phyloP scores from a whole-genome alignment of 2,113 vertebrate genomes.

The Arvicanthis niloticus region DNA sequence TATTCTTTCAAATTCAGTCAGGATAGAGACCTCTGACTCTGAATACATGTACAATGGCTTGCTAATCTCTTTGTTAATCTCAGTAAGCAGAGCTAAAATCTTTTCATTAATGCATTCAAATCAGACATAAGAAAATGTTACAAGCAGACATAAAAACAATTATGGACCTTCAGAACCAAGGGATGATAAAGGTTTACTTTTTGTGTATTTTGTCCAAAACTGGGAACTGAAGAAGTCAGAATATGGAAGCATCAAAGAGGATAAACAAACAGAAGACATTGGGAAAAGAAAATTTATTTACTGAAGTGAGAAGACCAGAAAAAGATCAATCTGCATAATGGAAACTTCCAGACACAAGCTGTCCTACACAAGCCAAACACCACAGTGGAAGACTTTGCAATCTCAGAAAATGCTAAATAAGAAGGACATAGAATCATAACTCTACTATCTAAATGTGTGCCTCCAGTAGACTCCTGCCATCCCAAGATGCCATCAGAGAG shows the following conservation, averaged over 20 bases:
- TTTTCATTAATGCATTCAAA: not conserved
- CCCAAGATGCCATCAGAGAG: not conserved
- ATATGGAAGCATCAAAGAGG: not conserved
- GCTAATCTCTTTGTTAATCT: not conserved
- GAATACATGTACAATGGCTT: not conserved
- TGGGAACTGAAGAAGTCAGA: not conserved
- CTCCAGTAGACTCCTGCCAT: rapidly evolving
- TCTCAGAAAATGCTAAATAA: not conserved
- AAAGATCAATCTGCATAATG: not conserved
- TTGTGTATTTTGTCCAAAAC: not conserved
- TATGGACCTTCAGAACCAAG: not conserved
- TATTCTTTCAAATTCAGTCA: not conserved
- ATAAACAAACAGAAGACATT: not conserved
- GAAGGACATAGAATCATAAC: not conserved
- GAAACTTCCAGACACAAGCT: not conserved
- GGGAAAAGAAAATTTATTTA: not conserved
- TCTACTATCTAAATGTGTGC: not conserved
- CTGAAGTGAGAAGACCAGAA: not conserved
- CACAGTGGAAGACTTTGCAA: not conserved
- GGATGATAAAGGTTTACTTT: not conserved
- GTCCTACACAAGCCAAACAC: not conserved
- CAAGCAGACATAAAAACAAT: not conserved
- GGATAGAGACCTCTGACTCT: not conserved
- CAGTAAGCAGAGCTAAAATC: not conserved
- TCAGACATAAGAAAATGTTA: not conserved